Evolutionary conservation across 2,888 invertebrate genomes (phyloP).

Genomic region (Pteria penguin): DNA sequence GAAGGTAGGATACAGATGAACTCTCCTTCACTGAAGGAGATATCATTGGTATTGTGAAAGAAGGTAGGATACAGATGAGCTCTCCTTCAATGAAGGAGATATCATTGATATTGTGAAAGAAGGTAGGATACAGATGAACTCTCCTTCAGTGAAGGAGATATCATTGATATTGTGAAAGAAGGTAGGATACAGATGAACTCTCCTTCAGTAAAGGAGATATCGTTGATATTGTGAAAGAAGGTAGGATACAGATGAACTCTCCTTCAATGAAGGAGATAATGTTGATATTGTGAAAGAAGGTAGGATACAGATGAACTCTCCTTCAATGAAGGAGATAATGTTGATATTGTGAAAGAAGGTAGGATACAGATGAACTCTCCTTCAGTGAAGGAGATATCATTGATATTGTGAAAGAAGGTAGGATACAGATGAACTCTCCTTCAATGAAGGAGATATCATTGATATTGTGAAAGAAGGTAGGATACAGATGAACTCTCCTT

Average conservation of each 20-base stretch:
- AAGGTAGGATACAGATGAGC: constrained; percentile 84
- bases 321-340: constrained; percentile 83
- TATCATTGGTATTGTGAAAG: constrained; percentile 83
- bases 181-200: no score
- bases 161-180: constrained; percentile 83
- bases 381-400: constrained; percentile 84
- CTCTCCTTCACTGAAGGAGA: constrained; percentile 84
- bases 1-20: constrained; percentile 86
- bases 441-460: constrained; percentile 84
- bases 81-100: constrained; percentile 84
- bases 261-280: constrained; percentile 83
- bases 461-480: constrained; percentile 82
- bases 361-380: constrained; percentile 85
- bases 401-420: constrained; percentile 82
- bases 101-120: constrained; percentile 83
- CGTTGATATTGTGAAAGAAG: not conserved
- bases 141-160: constrained; percentile 80
- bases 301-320: constrained; percentile 84
- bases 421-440: constrained; percentile 85
- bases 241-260: constrained; percentile 85
- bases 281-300: constrained; percentile 83
- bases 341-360: constrained; percentile 83
- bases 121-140: constrained; percentile 84
- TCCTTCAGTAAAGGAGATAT: not conserved
- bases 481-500: no score